Percentiles rank a stretch among this genome's conserved stretches.
Conservation (phyloP, 1,140 invertebrate genomes). For the Pentalonia nigronervosa region DNA sequence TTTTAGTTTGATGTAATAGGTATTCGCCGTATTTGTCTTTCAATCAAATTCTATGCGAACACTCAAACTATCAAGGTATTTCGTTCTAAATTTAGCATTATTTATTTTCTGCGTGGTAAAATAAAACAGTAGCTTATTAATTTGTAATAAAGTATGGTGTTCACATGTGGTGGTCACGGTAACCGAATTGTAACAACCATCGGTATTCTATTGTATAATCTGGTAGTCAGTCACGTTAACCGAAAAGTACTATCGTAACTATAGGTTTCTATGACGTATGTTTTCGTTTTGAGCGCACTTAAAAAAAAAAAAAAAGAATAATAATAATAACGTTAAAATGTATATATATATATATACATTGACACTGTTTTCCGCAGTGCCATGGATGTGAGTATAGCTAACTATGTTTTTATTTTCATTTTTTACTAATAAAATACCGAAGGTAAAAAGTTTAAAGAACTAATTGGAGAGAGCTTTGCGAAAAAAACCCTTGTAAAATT, state of each 20-base stretch:
- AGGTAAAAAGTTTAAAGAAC: slow-evolving; percentile 33
- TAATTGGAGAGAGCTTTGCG: not conserved
- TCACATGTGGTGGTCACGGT: too few species aligned
- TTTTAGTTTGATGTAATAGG: not conserved
- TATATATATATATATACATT: not conserved
- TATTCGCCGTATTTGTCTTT: not conserved
- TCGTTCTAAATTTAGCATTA: too few species aligned
- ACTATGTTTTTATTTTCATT: not conserved
- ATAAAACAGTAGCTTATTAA: too few species aligned
- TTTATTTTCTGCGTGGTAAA: too few species aligned
- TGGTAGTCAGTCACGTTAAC: not conserved
- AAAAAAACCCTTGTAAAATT: not conserved
- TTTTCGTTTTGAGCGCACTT: not conserved
- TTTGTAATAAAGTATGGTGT: too few species aligned
- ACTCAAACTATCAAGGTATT: not conserved
- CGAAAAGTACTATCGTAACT: not conserved
- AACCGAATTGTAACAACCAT: too few species aligned
- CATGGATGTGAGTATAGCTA: not conserved
- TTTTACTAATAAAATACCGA: not conserved
- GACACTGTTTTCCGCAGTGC: not conserved
- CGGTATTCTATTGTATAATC: too few species aligned
- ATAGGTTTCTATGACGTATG: not conserved
- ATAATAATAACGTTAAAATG: not conserved
- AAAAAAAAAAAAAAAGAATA: not conserved
- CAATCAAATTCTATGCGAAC: not conserved